Evolutionary conservation across 2,113 vertebrate genomes (phyloP), one percentile per base, ranked within the genome.

Genomic region (Phodopus roborovskii): DNA sequence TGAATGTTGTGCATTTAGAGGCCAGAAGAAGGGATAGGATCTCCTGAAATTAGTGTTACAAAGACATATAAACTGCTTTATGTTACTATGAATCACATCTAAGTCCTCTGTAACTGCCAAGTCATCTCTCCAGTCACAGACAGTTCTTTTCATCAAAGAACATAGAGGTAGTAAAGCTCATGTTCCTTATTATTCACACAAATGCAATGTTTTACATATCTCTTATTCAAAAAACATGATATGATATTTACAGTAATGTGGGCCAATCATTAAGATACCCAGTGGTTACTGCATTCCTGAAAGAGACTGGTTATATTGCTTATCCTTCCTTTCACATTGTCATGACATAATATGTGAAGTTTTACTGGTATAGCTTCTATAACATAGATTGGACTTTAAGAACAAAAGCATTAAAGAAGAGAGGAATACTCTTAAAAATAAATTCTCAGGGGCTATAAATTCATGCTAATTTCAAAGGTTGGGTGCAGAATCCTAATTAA

Each of bases 401-500:
- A 90, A 93, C 91, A 94, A 73, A 58, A 68, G 73, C 68, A 84
- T 88, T 91, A 77, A 96, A 84, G 74, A 92, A 50, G 4, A 94
- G 74, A 93, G 26, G 73, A 75, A 85, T 93, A 94, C 82, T 94
- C 64, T 90, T 95, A 93, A 96, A 97, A 78, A 92, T 81, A 89
- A 93, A 87, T 78, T 81, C 17, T 85, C 13, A 94, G 79, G 20
- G 50, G 28, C 84, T 97, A 90, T 45, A 95, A 96, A 96, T 96
- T 66, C 71, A 86, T 83, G 92, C 86, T 97, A 96, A 97, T 96
- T 97, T 97, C 92, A 86, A 95, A 88, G 77, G 74, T 68, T 97
- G 84, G 94, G 89, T 15, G 30, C 87, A 91, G 75, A 97, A 60
- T 91, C 93, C 95, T 94, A 97, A 97, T 97, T 97, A 97, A 97